Evolutionary conservation across 2,113 vertebrate species (phyloP).

Genomic region (Paracanthobrama guichenoti): DNA sequence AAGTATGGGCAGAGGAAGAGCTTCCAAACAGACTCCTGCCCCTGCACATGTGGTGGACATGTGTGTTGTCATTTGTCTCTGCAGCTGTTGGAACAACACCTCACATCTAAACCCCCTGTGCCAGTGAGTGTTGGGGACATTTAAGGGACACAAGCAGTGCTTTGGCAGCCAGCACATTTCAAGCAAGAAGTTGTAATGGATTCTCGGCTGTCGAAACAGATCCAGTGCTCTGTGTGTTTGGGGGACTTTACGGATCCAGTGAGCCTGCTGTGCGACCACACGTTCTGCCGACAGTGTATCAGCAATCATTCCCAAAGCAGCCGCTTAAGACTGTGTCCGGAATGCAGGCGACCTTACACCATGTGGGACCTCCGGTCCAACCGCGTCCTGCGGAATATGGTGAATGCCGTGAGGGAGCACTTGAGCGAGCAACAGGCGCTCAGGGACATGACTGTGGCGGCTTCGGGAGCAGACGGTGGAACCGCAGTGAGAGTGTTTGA

Average conservation of each 20-base stretch:
- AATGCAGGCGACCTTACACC: conserved; percentile 56
- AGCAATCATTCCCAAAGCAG: conserved; percentile 47
- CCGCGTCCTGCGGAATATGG: conserved; percentile 56
- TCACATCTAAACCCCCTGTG: conserved; percentile 5
- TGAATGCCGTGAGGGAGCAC: conserved; percentile 51
- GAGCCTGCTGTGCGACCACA: conserved; percentile 66
- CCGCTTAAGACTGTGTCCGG: conserved; percentile 48
- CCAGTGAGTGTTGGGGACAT: conserved; percentile 2
- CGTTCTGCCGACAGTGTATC: conserved; percentile 65
- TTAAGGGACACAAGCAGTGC: background rate
- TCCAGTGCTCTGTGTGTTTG: conserved; percentile 59
- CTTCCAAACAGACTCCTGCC: conserved; percentile 28
- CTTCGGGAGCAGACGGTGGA: background rate
- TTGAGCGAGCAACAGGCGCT: conserved; percentile 50
- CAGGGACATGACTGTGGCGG: background rate
- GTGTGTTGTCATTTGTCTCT: conserved; percentile 46
- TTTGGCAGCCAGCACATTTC: background rate
- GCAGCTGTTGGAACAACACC: conserved; percentile 42
- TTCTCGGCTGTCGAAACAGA: conserved; percentile 53
- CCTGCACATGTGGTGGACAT: conserved; percentile 42
- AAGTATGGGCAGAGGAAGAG: conserved; percentile 28
- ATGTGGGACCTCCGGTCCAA: conserved; percentile 55
- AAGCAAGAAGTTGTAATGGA: conserved; percentile 45
- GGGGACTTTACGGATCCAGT: conserved; percentile 66
- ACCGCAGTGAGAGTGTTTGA: background rate